Percentiles rank a stretch among this genome's conserved stretches.
Conservation (phyloP, 2,888 invertebrate species). For the Lottia scabra region DNA sequence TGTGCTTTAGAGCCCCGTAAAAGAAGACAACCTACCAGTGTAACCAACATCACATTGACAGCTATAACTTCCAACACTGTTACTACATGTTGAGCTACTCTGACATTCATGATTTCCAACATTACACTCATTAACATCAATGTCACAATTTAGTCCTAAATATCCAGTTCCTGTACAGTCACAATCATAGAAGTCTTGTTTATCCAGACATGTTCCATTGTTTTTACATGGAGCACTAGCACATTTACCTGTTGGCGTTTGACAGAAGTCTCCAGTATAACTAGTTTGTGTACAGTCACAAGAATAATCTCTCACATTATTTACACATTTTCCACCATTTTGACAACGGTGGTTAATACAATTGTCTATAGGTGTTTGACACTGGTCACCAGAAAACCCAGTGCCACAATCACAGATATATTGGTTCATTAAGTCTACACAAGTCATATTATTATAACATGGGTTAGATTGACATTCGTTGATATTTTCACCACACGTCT, state of each 20-base stretch:
- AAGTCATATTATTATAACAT: slow-evolving; percentile 51
- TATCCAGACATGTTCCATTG: slow-evolving; percentile 46
- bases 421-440: slow-evolving; percentile 38
- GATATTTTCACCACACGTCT: slow-evolving; percentile 48
- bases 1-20: too few relatives aligned
- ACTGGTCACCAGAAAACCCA: slow-evolving; percentile 68
- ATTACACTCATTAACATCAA: slow-evolving; percentile 44
- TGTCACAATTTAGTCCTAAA: slow-evolving; percentile 38
- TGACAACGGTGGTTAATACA: slow-evolving; percentile 94
- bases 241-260: slow-evolving; percentile 35
- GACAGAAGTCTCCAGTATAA: slow-evolving; percentile 40
- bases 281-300: slow-evolving; percentile 56
- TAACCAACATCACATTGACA: slow-evolving; percentile 42
- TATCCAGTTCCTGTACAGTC: slow-evolving; percentile 42
- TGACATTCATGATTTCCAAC: slow-evolving; percentile 35
- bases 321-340: slow-evolving; percentile 77
- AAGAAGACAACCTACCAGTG: slow-evolving; percentile 26
- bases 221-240: slow-evolving; percentile 41
- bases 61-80: slow-evolving; percentile 37
- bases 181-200: slow-evolving; percentile 35
- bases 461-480: slow-evolving; percentile 46
- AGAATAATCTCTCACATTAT: slow-evolving; percentile 40
- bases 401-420: slow-evolving; percentile 48
- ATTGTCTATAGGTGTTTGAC: slow-evolving; percentile 89
- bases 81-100: slow-evolving; percentile 36